phyloP scores from a whole-genome alignment of 1,140 invertebrate species.

The Ridgeia piscesae region DNA sequence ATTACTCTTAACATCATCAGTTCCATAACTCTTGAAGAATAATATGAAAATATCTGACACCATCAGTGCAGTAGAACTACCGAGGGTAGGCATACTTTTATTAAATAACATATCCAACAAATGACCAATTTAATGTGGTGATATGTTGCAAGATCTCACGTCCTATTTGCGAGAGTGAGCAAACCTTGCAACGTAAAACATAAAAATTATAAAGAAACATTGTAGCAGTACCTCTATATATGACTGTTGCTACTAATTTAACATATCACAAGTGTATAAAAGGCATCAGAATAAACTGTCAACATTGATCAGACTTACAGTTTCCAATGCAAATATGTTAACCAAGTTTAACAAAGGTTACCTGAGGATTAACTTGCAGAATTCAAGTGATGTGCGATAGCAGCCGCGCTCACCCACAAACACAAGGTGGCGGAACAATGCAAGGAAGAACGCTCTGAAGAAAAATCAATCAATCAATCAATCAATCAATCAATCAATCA shows the following conservation, averaged over 20 bases:
- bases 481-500: no score
- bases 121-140: no score
- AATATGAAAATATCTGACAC: background rate
- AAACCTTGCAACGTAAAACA: no score
- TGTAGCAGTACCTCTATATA: no score
- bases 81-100: no score
- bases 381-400: conserved; percentile 59
- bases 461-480: no score
- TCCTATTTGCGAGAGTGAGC: no score
- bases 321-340: background rate
- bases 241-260: no score
- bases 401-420: conserved; percentile 76
- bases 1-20: conserved; percentile 9
- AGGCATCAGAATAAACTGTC: background rate
- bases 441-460: conserved; percentile 76
- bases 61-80: background rate
- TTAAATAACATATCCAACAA: no score
- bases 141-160: no score
- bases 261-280: no score
- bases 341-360: conserved; percentile 32
- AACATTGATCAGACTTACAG: background rate
- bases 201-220: background rate
- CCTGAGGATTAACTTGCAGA: conserved; percentile 60
- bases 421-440: conserved; percentile 81
- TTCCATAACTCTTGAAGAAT: background rate